phyloP scores from a whole-genome alignment of 30 jellyfish, hydroid and myxozoan species.

The Hydractinia echinata region DNA sequence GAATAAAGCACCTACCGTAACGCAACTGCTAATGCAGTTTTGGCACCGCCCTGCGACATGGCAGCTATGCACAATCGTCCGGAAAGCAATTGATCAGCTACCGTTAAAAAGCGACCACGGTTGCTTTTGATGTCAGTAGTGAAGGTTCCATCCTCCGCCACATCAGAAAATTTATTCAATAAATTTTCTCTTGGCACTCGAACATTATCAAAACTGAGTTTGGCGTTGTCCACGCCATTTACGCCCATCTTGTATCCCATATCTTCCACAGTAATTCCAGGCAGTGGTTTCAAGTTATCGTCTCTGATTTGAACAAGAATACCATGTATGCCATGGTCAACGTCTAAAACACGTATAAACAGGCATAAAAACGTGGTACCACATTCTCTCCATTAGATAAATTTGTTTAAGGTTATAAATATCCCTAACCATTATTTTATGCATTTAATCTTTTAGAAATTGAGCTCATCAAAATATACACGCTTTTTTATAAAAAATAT shows the following conservation, averaged over 20 bases:
- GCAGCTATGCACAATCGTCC: conserved; percentile 95
- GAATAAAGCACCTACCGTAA: conserved; percentile 34
- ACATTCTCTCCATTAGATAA: too few relatives aligned
- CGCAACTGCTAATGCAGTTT: conserved; percentile 86
- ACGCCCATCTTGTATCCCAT: conserved; percentile 94
- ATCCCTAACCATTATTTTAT: too few relatives aligned
- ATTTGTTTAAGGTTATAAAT: too few relatives aligned
- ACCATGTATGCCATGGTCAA: conserved; percentile 82
- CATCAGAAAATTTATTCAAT: conserved; percentile 64
- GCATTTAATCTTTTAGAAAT: too few relatives aligned
- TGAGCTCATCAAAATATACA: too few relatives aligned
- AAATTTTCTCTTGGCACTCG: conserved; percentile 84
- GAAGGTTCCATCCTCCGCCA: conserved; percentile 78
- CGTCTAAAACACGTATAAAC: not conserved
- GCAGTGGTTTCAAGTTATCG: conserved; percentile 74
- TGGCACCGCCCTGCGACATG: conserved; percentile 71
- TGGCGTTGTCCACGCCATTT: conserved; percentile 94
- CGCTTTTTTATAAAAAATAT: too few relatives aligned
- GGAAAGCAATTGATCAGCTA: conserved; percentile 74
- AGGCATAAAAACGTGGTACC: not conserved
- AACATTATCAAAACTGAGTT: conserved; percentile 74
- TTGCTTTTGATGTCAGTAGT: conserved; percentile 63
- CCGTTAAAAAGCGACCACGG: conserved; percentile 76
- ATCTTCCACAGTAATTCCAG: conserved; percentile 89
- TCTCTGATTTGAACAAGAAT: conserved; percentile 78